phyloP scores from a whole-genome alignment of 1,140 invertebrate species.

The Drosophila melanica region DNA sequence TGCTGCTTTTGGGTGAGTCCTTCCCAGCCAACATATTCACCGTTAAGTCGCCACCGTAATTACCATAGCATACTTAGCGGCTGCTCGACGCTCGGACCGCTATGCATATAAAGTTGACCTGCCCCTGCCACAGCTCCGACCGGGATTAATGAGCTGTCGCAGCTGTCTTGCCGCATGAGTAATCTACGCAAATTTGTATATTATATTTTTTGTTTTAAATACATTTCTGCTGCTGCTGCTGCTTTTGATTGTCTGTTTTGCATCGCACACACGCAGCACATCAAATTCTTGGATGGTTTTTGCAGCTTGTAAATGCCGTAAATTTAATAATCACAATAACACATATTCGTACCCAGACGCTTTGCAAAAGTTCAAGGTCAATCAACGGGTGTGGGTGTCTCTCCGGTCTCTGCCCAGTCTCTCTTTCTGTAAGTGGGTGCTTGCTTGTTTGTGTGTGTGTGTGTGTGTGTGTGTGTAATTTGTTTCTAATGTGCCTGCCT shows the following conservation, averaged over 20 bases:
- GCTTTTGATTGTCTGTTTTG: slow-evolving; percentile 23
- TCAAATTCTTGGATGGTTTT: slow-evolving; percentile 15
- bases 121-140: not conserved
- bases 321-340: slow-evolving; percentile 72
- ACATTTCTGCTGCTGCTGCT: not conserved
- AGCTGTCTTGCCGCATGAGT: slow-evolving; percentile 24
- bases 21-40: not conserved
- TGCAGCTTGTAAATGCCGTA: slow-evolving; percentile 52
- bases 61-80: slow-evolving; percentile 69
- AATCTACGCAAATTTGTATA: slow-evolving; percentile 15
- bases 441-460: slow-evolving; percentile 4
- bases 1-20: slow-evolving; percentile 95
- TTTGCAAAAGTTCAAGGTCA: slow-evolving; percentile 67
- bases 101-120: not conserved
- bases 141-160: slow-evolving; percentile 27
- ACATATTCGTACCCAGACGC: slow-evolving; percentile 33
- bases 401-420: not conserved
- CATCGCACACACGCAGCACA: slow-evolving; percentile 16
- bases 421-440: too few species aligned
- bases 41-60: slow-evolving; percentile 33
- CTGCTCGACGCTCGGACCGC: slow-evolving; percentile 13
- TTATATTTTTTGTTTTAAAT: not conserved
- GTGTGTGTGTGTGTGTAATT: slow-evolving; percentile 3
- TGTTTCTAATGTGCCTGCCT: slow-evolving; percentile 7
- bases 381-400: slow-evolving; percentile 24